Evolutionary conservation across 2,113 vertebrate species (phyloP), one percentile per base, ranked within the genome.

Genomic region (Helogale parvula): DNA sequence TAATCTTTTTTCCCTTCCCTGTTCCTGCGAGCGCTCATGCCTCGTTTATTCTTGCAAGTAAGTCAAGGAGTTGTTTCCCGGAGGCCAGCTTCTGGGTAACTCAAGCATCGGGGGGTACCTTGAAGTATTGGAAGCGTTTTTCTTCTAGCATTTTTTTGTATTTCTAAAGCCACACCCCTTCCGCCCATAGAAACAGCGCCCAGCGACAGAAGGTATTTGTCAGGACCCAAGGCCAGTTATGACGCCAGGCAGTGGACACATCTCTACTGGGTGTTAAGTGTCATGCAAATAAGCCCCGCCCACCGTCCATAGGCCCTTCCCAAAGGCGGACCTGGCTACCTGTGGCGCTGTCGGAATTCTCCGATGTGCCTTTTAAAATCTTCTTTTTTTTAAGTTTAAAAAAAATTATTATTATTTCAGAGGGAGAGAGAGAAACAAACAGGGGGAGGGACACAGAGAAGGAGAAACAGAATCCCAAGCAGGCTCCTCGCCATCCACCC

Each of bases 211-310:
- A 41, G 13, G n/a, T 14, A 50, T 89, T 31, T 50, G 72, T 45
- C 6, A 11, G 33, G 60, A 83, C 19, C 7, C 63, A 79, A 60
- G 31, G 10, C 52, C 77, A 25, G 2, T 8, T 45, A 21, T 0
- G 25, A 74, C 41, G 11, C 23, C 1, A 0, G 25, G 29, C 31
- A 0, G 17, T 0, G 2, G 50, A n/a, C 0, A 1, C 15, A 5
- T 65, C 31, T 71, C 69, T 52, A 21, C 33, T 14, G 33, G 80
- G 15, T 16, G 19, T 27, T 52, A 31, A 41, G 11, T 6, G 5
- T 82, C 72, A 16, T 35, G 50, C 88, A 95, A 90, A 96, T 23
- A 5, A 90, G 57, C 10, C 54, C 35, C 41, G 0, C 17, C 65
- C 69, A 52, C 8, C 1, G 8, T 12, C 3, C 60, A 19, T 13